phyloP scores from a whole-genome alignment of 2,113 vertebrate genomes.

The Canis aureus region DNA sequence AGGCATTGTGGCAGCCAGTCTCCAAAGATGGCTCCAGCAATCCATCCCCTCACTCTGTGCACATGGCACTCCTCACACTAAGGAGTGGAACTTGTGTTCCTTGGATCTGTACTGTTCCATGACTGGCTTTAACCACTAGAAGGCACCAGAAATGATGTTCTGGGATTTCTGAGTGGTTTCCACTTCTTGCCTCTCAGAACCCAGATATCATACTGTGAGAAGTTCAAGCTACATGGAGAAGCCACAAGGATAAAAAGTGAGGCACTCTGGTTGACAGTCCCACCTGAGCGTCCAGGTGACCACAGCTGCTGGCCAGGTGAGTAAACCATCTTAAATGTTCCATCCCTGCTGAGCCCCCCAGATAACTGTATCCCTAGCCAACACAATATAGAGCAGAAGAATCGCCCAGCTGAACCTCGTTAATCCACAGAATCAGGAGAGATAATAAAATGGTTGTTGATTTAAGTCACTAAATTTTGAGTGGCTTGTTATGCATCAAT shows the following conservation, averaged over 20 bases:
- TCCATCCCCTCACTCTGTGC: background rate
- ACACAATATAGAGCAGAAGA: background rate
- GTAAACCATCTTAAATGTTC: background rate
- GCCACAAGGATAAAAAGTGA: background rate
- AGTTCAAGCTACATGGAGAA: background rate
- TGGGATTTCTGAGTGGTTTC: background rate
- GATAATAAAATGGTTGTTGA: background rate
- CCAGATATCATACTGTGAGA: background rate
- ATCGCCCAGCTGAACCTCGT: background rate
- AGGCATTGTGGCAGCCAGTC: background rate
- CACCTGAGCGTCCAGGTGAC: background rate
- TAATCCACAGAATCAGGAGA: background rate
- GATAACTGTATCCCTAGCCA: background rate
- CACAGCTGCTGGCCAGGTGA: background rate
- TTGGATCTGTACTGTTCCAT: background rate
- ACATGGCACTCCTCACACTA: background rate
- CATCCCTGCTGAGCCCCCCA: background rate
- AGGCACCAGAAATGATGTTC: background rate
- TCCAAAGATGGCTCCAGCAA: background rate
- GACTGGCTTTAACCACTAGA: background rate
- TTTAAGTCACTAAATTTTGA: background rate
- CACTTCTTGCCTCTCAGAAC: background rate
- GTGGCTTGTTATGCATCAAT: background rate
- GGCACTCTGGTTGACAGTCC: background rate
- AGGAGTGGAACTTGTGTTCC: background rate